Evolutionary conservation across 2,888 invertebrate genomes (phyloP).

Genomic region (Laothoe populi): DNA sequence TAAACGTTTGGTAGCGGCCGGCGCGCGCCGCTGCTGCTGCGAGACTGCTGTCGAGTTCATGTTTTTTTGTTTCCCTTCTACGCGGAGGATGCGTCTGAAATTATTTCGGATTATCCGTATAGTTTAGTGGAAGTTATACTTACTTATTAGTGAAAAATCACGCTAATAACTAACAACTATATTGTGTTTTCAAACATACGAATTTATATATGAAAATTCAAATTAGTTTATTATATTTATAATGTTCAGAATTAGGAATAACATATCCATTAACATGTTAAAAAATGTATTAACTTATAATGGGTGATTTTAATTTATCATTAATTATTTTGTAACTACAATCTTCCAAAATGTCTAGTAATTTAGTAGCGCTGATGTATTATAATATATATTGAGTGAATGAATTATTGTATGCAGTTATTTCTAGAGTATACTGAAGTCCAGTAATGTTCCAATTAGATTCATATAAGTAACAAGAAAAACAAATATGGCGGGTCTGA

Average conservation of each 20-base stretch:
- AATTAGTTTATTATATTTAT: too few relatives aligned
- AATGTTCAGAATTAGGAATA: too few relatives aligned
- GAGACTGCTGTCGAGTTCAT: constrained; percentile 65
- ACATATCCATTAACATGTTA: too few relatives aligned
- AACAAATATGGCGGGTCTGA: constrained; percentile 59
- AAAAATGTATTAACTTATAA: too few relatives aligned
- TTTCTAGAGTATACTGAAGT: not conserved
- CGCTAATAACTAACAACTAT: not conserved
- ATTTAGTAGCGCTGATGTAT: too few relatives aligned
- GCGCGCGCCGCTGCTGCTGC: constrained; percentile 74
- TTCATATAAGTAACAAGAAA: constrained; percentile 59
- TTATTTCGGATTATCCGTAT: constrained; percentile 64
- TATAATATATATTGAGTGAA: too few relatives aligned
- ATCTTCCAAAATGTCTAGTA: too few relatives aligned
- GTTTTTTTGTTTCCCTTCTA: constrained; percentile 77
- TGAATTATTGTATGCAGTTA: too few relatives aligned
- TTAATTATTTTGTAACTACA: too few relatives aligned
- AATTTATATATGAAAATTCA: too few relatives aligned
- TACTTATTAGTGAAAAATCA: constrained; percentile 29
- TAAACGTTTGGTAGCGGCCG: constrained; percentile 75
- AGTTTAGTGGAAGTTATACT: constrained; percentile 45
- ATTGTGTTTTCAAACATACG: too few relatives aligned
- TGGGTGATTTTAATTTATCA: too few relatives aligned
- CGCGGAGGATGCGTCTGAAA: constrained; percentile 72
- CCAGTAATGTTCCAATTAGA: constrained; percentile 57